Base-by-base conservation (phyloP, 2,888 invertebrate species). In the Agelastica alni region DNA sequence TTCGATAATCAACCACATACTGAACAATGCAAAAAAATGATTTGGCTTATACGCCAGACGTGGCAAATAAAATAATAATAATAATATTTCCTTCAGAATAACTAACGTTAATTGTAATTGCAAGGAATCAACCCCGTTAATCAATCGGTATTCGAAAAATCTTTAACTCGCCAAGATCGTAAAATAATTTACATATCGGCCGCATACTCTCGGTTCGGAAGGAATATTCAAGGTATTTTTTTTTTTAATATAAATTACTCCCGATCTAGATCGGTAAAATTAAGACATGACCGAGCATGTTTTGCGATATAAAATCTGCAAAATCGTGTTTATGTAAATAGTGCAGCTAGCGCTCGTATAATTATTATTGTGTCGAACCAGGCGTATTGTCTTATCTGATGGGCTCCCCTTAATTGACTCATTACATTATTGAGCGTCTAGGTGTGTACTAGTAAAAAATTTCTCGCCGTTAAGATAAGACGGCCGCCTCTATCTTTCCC, bases 261-360 rank as follows among this genome's bases (percentile, higher is more conserved):
- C 18, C 16, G 49, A 55, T 56, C 60, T 56, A 54, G 53, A 51
- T 41, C 52, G 30, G 14, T 32, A 59, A 59, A 60, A 66, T 66
- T 60, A 60, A 66, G 66, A 64, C 66, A 59, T 58, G 63, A 57
- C 58, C 58, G 56, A 34, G 53, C 58, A 43, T 58, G 60, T 58
- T 48, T 12, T 12, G 44, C 66, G 73, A 75, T 73, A 72, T 70
- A 66, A 68, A 70, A 74, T 74, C 75, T 65, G 67, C 61, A 54
- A 65, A 67, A 75, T 74, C 75, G 74, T 73, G 74, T 71, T 74
- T 73, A 75, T 75, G 75, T 71, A 74, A 75, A 75, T 75, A 71
- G 71, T 67, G 67, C 67, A 66, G 66, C 64, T 66, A 26, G 65
- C 67, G 63, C 66, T 59, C 69, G 71, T 73, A n/a, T n/a, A 75